Percentiles rank a stretch among this genome's conserved stretches.
phyloP scores from a whole-genome alignment of 2,113 vertebrate genomes.

The Hippoglossus stenolepis region DNA sequence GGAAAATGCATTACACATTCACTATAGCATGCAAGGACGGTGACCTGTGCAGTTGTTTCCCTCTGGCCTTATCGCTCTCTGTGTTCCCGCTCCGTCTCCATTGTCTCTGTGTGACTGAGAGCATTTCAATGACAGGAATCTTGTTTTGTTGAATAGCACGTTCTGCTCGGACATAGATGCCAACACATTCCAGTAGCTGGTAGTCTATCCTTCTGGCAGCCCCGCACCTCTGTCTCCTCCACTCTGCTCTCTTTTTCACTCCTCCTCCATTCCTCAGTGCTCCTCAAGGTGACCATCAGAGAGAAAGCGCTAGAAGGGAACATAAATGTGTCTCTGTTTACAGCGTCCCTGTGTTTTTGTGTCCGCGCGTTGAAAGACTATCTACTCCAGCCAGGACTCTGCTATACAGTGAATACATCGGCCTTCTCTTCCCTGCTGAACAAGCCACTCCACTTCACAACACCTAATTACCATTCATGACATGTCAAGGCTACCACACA shows the following conservation, averaged over 20 bases:
- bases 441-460: conserved; percentile 33
- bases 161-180: conserved; percentile 43
- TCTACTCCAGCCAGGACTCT: background rate
- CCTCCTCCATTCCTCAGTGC: conserved; percentile 12
- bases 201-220: conserved; percentile 65
- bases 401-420: background rate
- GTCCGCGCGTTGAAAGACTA: conserved; percentile 6
- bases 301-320: background rate
- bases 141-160: conserved; percentile 60
- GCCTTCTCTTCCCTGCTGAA: conserved; percentile 31
- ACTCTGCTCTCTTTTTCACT: conserved; percentile 18
- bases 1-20: conserved; percentile 35
- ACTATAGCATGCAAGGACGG: conserved; percentile 21
- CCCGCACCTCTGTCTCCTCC: conserved; percentile 27
- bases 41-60: conserved; percentile 50
- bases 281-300: conserved; percentile 31
- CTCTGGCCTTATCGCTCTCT: conserved; percentile 51
- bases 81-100: conserved; percentile 36
- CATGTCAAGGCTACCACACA: conserved; percentile 31
- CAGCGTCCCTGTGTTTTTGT: conserved; percentile 18
- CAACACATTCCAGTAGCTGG: conserved; percentile 75
- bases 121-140: conserved; percentile 67
- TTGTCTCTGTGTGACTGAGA: conserved; percentile 52
- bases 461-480: conserved; percentile 48
- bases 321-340: conserved; percentile 25